A percentile compares a stretch with the other conserved stretches of the same genome.
These are phyloP conservation scores for Calliopum simillimum DNA, from an alignment of 2,888 invertebrate species.

Conservation along the genomic window DNA sequence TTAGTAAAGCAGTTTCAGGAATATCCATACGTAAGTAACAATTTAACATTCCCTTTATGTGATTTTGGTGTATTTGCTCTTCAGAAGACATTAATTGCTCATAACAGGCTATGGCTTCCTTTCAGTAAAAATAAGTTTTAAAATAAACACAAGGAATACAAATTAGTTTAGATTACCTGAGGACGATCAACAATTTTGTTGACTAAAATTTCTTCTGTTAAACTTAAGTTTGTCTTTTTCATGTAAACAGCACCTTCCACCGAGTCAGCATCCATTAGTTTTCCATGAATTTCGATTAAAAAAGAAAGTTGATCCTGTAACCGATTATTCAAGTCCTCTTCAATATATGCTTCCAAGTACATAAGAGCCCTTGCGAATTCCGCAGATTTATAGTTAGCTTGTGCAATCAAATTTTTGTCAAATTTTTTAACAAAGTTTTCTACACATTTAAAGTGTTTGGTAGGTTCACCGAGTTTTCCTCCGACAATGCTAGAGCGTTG, in stretches of 20 bases:
- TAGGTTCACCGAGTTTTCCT: constrained; percentile 62
- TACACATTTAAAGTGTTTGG: constrained; percentile 53
- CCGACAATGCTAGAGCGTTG: constrained; percentile 52
- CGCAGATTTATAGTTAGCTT: constrained; percentile 79
- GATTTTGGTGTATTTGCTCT: constrained; percentile 66
- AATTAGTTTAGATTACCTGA: constrained; percentile 62
- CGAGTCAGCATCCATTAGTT: constrained; percentile 90
- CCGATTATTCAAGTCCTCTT: constrained; percentile 68
- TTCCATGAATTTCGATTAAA: constrained; percentile 84
- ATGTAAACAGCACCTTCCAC: constrained; percentile 84
- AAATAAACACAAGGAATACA: not conserved
- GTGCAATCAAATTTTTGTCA: constrained; percentile 76
- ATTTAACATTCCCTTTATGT: constrained; percentile 80
- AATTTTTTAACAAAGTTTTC: constrained; percentile 68
- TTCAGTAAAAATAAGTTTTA: not conserved
- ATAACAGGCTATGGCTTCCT: constrained; percentile 88
- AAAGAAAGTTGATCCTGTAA: constrained; percentile 74
- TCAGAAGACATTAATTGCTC: constrained; percentile 80
- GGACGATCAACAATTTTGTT: constrained; percentile 86
- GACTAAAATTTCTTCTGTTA: constrained; percentile 85
- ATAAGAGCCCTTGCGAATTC: constrained; percentile 81
- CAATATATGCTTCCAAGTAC: constrained; percentile 81
- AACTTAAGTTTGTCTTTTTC: constrained; percentile 79
- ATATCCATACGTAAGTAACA: constrained; percentile 90
- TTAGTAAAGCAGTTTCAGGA: constrained; percentile 83